Percentiles rank a stretch among this genome's conserved stretches.
phyloP scores from a whole-genome alignment of 2,888 invertebrate genomes.

The Apamea anceps region DNA sequence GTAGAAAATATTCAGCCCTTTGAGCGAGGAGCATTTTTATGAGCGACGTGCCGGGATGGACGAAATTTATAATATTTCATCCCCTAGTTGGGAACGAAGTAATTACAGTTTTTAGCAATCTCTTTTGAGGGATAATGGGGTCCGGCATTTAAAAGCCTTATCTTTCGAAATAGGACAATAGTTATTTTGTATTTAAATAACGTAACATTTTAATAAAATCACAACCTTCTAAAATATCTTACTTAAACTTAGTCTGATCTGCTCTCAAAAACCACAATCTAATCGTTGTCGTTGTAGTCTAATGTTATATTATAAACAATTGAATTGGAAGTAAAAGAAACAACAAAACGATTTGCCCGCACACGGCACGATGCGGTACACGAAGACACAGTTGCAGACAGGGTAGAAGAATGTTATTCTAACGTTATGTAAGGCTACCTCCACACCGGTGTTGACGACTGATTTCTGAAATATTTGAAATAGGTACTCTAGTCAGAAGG shows the following conservation, averaged over 20 bases:
- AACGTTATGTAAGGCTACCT: neutral
- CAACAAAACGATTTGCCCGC: neutral
- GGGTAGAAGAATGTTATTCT: neutral
- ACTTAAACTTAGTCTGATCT: neutral
- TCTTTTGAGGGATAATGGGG: conserved; percentile 17
- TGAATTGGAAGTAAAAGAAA: neutral
- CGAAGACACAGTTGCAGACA: neutral
- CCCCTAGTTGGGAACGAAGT: conserved; percentile 13
- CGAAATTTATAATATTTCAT: conserved; percentile 38
- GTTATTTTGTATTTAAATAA: neutral
- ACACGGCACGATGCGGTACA: neutral
- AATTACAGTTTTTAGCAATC: conserved; percentile 39
- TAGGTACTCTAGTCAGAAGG: neutral
- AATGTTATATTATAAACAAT: too few relatives aligned
- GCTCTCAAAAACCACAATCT: neutral
- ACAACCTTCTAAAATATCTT: neutral
- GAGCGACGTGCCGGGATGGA: conserved; percentile 20
- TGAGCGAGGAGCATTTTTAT: conserved; percentile 31
- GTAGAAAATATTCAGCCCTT: conserved; percentile 25
- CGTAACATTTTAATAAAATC: neutral
- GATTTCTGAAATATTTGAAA: neutral
- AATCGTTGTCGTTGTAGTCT: too few relatives aligned
- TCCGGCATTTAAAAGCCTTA: conserved; percentile 1
- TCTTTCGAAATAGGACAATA: conserved; percentile 18
- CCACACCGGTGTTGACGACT: neutral